These are phyloP conservation scores for Coregonus suidteri DNA, from an alignment of 2,797 vertebrate species.

Conservation along the genomic window DNA sequence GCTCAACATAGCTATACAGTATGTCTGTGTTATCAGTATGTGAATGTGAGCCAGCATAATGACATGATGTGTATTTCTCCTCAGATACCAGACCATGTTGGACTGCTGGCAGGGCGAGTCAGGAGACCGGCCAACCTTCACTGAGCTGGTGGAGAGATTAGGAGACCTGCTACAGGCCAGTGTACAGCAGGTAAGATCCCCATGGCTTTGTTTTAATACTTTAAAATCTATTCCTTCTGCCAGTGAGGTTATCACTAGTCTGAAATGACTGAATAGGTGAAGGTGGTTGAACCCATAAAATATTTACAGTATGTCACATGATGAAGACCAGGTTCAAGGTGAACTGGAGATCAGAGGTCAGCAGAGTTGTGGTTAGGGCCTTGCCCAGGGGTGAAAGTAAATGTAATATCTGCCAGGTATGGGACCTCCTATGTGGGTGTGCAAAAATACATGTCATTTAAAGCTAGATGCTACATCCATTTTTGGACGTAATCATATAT, in stretches of 20 bases:
- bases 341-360: not conserved
- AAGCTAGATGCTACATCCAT: too few relatives aligned
- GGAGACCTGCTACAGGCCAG: constrained; percentile 93
- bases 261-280: not conserved
- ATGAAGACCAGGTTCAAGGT: not conserved
- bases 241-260: not conserved
- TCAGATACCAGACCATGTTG: constrained; percentile 93
- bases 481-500: not conserved
- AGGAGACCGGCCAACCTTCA: constrained; percentile 85
- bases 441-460: too few relatives aligned
- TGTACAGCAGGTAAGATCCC: constrained; percentile 85
- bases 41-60: constrained; percentile 17
- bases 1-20: not conserved
- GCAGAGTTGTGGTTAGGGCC: not conserved
- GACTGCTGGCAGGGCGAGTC: constrained; percentile 89
- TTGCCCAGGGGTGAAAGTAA: not conserved
- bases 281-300: not conserved
- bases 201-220: not conserved
- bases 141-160: constrained; percentile 85
- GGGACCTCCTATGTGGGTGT: not conserved
- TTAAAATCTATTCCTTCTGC: not conserved
- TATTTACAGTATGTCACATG: not conserved
- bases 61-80: constrained; percentile 24
- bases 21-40: constrained; percentile 8
- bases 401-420: too few relatives aligned